Evolutionary conservation across 2,797 vertebrate genomes (phyloP).

Genomic region (Heliangelus exortis): DNA sequence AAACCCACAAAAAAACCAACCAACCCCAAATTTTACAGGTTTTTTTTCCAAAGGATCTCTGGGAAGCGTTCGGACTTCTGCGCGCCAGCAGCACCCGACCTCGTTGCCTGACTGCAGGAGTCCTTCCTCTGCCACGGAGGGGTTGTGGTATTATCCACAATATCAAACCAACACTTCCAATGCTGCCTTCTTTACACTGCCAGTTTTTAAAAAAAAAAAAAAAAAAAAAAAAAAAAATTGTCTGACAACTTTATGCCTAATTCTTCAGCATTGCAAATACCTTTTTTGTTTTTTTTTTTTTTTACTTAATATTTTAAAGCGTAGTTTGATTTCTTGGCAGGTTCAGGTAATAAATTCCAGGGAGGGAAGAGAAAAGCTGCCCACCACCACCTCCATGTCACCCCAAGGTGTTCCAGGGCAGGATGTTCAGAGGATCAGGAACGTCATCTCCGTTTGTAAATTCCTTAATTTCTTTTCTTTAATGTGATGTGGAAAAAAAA

Average conservation of each 20-base stretch:
- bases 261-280: conserved; percentile 76
- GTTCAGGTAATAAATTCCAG: conserved; percentile 54
- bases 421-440: conserved; percentile 68
- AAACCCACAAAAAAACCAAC: no score
- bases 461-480: conserved; percentile 49
- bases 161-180: conserved; percentile 74
- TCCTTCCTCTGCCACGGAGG: conserved; percentile 36
- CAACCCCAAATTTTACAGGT: neutral
- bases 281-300: no score
- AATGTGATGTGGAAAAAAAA: neutral
- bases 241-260: conserved; percentile 84
- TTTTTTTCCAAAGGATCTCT: neutral
- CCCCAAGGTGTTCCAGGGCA: neutral
- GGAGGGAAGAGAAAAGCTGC: conserved; percentile 45
- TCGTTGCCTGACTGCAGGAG: conserved; percentile 58
- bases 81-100: conserved; percentile 47
- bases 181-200: conserved; percentile 81
- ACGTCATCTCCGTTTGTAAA: conserved; percentile 39
- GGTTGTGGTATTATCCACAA: conserved; percentile 65
- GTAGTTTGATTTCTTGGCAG: conserved; percentile 57
- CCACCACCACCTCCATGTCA: neutral
- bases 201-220: conserved; percentile 63
- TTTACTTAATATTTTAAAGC: no score
- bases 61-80: neutral
- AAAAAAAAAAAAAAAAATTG: conserved; percentile 61